phyloP scores from a whole-genome alignment of 35 echinoderm and acorn worm genomes.

The Anneissia japonica region DNA sequence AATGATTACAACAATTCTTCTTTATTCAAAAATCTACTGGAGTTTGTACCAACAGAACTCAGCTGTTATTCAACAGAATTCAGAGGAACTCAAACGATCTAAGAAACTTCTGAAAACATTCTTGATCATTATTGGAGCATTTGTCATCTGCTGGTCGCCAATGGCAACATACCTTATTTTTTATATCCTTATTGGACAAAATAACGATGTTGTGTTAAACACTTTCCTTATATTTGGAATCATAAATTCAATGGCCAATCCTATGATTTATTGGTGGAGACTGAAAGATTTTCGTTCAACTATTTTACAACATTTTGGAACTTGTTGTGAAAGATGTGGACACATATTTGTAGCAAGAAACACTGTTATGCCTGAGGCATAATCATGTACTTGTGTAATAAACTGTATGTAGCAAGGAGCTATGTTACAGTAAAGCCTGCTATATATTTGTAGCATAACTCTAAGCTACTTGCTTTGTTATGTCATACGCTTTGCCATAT shows the following conservation, averaged over 20 bases:
- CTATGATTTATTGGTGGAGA: neutral
- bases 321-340: neutral
- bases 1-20: neutral
- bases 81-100: neutral
- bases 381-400: too few species aligned
- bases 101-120: neutral
- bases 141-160: neutral
- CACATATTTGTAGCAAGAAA: neutral
- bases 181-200: neutral
- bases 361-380: too few species aligned
- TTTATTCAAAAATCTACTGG: neutral
- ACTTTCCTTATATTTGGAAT: neutral
- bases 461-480: too few species aligned
- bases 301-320: neutral
- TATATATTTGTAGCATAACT: too few species aligned
- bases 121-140: neutral
- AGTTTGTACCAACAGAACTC: neutral
- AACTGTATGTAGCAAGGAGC: too few species aligned
- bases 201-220: neutral
- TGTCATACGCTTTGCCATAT: too few species aligned
- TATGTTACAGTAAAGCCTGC: too few species aligned
- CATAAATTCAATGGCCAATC: neutral
- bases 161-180: neutral
- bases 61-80: neutral
- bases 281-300: neutral